Evolutionary conservation across 2,888 invertebrate species (phyloP).

Genomic region (Patella ulyssiponensis): DNA sequence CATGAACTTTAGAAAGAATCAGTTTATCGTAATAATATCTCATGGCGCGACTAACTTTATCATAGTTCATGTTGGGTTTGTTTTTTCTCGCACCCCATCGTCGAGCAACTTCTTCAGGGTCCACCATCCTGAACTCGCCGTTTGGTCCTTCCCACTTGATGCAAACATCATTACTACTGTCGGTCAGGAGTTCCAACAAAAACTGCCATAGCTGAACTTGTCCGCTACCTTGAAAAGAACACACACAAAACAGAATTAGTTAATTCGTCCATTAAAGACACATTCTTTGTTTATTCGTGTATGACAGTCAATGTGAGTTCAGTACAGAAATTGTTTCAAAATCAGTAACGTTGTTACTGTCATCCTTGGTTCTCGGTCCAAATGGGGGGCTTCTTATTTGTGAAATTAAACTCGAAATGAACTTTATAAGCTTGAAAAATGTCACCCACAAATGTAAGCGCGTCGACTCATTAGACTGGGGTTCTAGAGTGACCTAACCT

Average conservation of each 20-base stretch:
- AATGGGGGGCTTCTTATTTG: too few species aligned
- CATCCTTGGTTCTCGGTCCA: too few species aligned
- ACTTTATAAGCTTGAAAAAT: too few species aligned
- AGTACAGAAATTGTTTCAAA: too few species aligned
- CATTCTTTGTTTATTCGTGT: too few species aligned
- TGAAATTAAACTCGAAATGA: too few species aligned
- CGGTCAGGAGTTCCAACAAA: constrained; percentile 92
- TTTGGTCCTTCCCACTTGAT: constrained; percentile 64
- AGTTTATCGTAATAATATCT: constrained; percentile 72
- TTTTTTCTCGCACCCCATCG: constrained; percentile 66
- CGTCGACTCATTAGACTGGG: too few species aligned
- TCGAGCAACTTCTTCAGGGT: constrained; percentile 66
- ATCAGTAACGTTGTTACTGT: too few species aligned
- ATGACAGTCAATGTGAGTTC: too few species aligned
- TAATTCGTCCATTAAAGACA: too few species aligned
- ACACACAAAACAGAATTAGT: neutral
- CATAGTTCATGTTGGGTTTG: constrained; percentile 66
- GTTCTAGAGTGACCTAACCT: too few species aligned
- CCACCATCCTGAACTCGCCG: constrained; percentile 66
- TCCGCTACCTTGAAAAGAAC: constrained; percentile 74
- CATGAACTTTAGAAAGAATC: constrained; percentile 69
- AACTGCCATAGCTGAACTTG: constrained; percentile 99
- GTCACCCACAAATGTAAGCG: too few species aligned
- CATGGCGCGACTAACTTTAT: constrained; percentile 64
- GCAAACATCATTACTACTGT: constrained; percentile 75